Conservation (phyloP, 2,888 invertebrate species). For the Junonia oenone region DNA sequence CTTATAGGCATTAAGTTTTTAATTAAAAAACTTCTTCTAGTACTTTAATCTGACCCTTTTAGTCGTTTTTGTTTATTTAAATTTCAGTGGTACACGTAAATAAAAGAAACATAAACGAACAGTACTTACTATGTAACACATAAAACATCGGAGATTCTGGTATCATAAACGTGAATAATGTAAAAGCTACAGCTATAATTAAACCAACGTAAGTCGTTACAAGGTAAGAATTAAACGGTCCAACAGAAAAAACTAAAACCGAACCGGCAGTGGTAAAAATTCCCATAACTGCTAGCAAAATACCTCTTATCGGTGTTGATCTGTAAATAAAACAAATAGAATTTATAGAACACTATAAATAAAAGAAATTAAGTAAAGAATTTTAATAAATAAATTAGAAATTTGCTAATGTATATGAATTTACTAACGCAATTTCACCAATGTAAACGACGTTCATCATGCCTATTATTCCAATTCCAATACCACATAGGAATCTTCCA, state of each 20-base stretch:
- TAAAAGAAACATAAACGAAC: no score
- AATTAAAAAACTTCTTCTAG: constrained; percentile 42
- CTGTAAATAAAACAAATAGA: constrained; percentile 34
- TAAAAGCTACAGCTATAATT: constrained; percentile 28
- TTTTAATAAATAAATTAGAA: no score
- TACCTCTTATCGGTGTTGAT: constrained; percentile 44
- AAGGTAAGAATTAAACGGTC: constrained; percentile 37
- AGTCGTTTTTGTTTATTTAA: no score
- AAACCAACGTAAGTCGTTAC: constrained; percentile 34
- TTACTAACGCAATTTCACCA: no score
- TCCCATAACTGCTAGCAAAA: constrained; percentile 39
- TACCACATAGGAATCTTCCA: constrained; percentile 35
- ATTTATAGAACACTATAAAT: no score
- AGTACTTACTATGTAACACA: constrained; percentile 2
- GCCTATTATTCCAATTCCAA: constrained; percentile 32
- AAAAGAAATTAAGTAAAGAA: no score
- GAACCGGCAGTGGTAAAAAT: constrained; percentile 39
- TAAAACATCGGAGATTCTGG: constrained; percentile 18
- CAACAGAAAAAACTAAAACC: constrained; percentile 35
- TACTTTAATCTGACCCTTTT: no score
- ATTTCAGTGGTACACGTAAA: no score
- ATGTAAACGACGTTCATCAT: no score
- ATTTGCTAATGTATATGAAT: no score
- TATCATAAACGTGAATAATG: constrained; percentile 3
- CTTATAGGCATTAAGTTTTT: constrained; percentile 37